Percentiles rank a stretch among this genome's conserved stretches.
Conservation (phyloP, 2,888 invertebrate species). For the Fragum sueziense region DNA sequence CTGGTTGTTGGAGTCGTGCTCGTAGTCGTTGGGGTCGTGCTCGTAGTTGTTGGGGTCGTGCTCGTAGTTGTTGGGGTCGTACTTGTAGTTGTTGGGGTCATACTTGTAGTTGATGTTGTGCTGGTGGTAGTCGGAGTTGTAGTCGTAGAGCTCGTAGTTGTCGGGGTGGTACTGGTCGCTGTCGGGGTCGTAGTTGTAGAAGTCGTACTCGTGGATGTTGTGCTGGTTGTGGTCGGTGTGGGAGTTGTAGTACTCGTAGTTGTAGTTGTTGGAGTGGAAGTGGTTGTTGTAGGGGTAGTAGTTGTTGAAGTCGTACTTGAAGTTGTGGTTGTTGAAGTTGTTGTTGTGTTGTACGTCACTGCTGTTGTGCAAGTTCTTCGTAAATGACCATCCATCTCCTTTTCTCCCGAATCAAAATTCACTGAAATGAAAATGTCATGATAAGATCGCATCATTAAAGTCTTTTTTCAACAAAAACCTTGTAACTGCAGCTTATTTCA, state of each 20-base stretch:
- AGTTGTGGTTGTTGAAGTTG: background rate
- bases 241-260: background rate
- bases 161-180: background rate
- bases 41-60: background rate
- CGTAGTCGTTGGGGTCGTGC: background rate
- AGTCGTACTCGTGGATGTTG: background rate
- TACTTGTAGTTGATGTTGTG: background rate
- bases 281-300: background rate
- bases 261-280: background rate
- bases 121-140: background rate
- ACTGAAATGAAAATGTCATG: background rate
- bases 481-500: no score
- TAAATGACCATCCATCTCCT: background rate
- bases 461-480: no score
- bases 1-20: background rate
- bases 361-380: background rate
- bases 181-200: background rate
- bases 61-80: background rate
- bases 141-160: background rate
- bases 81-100: background rate
- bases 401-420: slow-evolving; percentile 7
- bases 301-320: background rate
- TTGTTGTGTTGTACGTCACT: background rate
- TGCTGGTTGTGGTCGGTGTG: background rate
- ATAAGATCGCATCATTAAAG: no score